These are phyloP conservation scores for Anagyrus pseudococci DNA, from an alignment of 2,888 invertebrate genomes.

Conservation along the genomic window DNA sequence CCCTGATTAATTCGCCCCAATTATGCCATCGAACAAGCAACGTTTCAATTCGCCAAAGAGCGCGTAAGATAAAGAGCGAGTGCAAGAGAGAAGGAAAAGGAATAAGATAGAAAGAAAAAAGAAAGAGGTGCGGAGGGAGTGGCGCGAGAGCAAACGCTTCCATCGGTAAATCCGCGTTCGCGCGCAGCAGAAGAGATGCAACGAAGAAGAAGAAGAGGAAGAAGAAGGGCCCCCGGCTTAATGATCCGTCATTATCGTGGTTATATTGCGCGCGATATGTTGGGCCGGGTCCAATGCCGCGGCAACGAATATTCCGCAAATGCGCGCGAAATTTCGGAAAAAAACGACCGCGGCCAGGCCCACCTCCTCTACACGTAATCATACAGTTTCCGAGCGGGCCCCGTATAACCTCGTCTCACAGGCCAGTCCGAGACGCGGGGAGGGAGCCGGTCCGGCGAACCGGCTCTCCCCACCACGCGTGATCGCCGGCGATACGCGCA, in stretches of 20 bases:
- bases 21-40: constrained; percentile 28
- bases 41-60: constrained; percentile 30
- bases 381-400: neutral
- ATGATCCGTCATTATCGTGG: constrained; percentile 30
- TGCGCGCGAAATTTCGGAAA: constrained; percentile 43
- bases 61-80: too few relatives aligned
- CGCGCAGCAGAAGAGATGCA: too few relatives aligned
- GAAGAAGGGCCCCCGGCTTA: neutral
- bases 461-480: constrained; percentile 57
- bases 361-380: neutral
- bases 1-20: constrained; percentile 31
- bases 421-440: too few relatives aligned
- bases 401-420: too few relatives aligned
- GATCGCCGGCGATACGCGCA: constrained; percentile 20
- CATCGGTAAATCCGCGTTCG: too few relatives aligned
- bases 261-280: constrained; percentile 1
- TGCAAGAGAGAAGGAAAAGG: too few relatives aligned
- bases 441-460: too few relatives aligned
- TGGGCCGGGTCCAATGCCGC: neutral
- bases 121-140: too few relatives aligned
- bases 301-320: constrained; percentile 31
- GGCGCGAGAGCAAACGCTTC: too few relatives aligned
- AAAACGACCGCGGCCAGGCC: constrained; percentile 38
- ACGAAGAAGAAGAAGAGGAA: too few relatives aligned
- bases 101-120: too few relatives aligned